A percentile compares a stretch with the other conserved stretches of the same genome.
phyloP scores from a whole-genome alignment of 2,888 invertebrate species.

The Brachyptera putata region DNA sequence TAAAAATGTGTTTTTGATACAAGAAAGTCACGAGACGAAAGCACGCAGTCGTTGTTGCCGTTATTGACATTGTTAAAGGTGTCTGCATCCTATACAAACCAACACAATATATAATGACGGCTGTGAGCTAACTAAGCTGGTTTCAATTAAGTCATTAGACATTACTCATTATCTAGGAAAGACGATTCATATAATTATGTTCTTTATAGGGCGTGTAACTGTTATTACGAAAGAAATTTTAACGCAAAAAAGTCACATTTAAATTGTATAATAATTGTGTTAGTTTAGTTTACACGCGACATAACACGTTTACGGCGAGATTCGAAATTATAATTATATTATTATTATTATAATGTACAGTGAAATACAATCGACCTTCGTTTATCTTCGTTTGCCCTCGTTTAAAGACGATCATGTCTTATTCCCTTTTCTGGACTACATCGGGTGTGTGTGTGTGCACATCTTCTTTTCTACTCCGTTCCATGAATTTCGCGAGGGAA shows the following conservation, averaged over 20 bases:
- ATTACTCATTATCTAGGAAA: neutral
- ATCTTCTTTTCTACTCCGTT: neutral
- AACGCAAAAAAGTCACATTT: neutral
- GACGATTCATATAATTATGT: conserved; percentile 1
- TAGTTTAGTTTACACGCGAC: neutral
- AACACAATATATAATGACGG: neutral
- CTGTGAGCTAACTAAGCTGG: neutral
- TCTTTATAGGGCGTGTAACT: conserved; percentile 15
- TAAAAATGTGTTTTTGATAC: no score
- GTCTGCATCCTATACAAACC: neutral
- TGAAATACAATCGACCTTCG: conserved; percentile 5
- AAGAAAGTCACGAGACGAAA: no score
- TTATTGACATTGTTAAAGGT: no score
- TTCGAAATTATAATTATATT: neutral
- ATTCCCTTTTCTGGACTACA: neutral
- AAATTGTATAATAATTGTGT: conserved; percentile 19
- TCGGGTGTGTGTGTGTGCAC: neutral
- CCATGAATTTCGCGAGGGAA: conserved; percentile 1
- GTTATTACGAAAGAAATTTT: neutral
- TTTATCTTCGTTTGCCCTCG: neutral
- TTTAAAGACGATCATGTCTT: neutral
- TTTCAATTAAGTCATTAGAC: neutral
- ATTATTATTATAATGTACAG: neutral
- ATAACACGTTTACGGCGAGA: neutral
- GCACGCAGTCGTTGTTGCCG: no score